phyloP scores from a whole-genome alignment of 1,140 invertebrate genomes.

The Drosophila arawakana region DNA sequence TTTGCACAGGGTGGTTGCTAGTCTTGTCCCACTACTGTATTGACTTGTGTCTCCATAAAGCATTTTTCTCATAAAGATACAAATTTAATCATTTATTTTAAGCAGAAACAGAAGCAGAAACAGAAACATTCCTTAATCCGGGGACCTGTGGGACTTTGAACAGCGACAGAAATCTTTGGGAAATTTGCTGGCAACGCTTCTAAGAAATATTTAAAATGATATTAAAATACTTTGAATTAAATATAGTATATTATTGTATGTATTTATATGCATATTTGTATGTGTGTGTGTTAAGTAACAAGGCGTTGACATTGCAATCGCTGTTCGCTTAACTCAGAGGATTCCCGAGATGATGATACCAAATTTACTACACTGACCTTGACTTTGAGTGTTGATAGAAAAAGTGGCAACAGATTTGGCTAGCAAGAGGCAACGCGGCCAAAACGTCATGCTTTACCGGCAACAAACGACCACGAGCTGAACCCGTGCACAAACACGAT shows the following conservation, averaged over 20 bases:
- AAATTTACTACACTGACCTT: constrained; percentile 26
- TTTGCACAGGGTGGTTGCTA: neutral
- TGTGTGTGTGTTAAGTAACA: constrained; percentile 34
- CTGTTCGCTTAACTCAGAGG: neutral
- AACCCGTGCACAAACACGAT: constrained; percentile 55
- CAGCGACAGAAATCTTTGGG: constrained; percentile 1
- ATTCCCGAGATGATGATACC: neutral
- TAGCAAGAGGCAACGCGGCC: neutral
- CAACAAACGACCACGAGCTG: constrained; percentile 60
- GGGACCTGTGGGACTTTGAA: neutral
- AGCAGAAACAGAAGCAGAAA: neutral
- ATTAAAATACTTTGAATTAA: constrained; percentile 31
- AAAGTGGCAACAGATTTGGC: constrained; percentile 38
- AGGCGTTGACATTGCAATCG: constrained; percentile 50
- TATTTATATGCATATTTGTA: neutral
- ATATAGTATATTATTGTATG: constrained; percentile 13
- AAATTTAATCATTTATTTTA: neutral
- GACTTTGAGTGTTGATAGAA: constrained; percentile 57
- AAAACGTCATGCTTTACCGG: constrained; percentile 64
- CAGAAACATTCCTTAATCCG: neutral
- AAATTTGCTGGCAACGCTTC: constrained; percentile 28
- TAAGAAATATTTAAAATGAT: constrained; percentile 29
- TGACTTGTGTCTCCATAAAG: neutral
- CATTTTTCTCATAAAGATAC: neutral
- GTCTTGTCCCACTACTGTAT: neutral